Base-by-base conservation (phyloP, 2,888 invertebrate species). In the Torymus aiolomorphi region DNA sequence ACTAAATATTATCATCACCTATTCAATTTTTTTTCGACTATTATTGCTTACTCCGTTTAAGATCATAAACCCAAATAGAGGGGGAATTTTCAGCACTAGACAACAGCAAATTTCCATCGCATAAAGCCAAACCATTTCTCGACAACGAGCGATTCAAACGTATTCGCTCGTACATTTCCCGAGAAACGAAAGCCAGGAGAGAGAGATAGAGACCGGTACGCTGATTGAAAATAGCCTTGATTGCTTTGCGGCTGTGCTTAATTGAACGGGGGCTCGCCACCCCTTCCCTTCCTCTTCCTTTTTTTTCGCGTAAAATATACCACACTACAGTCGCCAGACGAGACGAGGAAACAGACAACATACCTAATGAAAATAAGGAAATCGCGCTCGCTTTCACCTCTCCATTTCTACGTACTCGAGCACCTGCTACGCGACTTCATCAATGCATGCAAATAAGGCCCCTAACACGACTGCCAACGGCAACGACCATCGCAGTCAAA, bases 381-480 rank as follows among this genome's bases (percentile, higher is more conserved):
- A 31, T 42, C 12, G 62, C 24, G 24, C 11, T 42, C 42, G 11
- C 62, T 65, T 24, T 56, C 4, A 3, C n/a, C 20, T 3, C 56
- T 54, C 54, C 14, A 54, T 54, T 52, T 24, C n/a, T n/a, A 20
- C 16, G n/a, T 24, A 13, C 31, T 18, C 24, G 3, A 2, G 12
- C 61, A 71, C 57, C 57, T 61, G 57, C 78, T 72, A 52, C 18
- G 73, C 78, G 81, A 80, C 82, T 85, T 82, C 80, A 84, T 86
- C 86, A 84, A 86, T 84, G 83, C 83, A 86, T 86, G 87, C 84
- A 86, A 87, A 88, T 87, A 84, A 80, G 78, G 75, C 76, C 20
- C 65, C 67, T 57, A 65, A 56, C 42, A 20, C 49, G 12, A 49
- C 24, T 54, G 56, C 42, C 51, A 76, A 65, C 66, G 78, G 8